A percentile compares a stretch with the other conserved stretches of the same genome.
phyloP scores from a whole-genome alignment of 2,797 vertebrate genomes.

The Chanos chanos region DNA sequence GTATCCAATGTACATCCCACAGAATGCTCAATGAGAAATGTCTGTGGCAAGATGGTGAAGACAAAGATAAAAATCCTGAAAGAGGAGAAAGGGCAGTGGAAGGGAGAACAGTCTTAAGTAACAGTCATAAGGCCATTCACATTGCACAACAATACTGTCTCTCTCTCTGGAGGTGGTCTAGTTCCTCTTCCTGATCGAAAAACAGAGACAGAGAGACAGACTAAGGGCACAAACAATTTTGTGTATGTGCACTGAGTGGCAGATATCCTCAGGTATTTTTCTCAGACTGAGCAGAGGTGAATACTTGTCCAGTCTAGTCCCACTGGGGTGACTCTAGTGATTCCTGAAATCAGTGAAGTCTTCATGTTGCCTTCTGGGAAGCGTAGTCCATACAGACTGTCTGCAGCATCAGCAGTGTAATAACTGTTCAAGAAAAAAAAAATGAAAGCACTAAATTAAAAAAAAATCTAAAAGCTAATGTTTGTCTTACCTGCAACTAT shows the following conservation, averaged over 20 bases:
- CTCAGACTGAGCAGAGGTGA: constrained; percentile 44
- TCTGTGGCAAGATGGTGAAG: constrained; percentile 48
- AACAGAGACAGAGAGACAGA: constrained; percentile 16
- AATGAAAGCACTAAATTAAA: constrained; percentile 49
- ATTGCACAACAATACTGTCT: constrained; percentile 46
- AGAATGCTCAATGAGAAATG: constrained; percentile 44
- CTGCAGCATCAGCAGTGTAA: constrained; percentile 47
- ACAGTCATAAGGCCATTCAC: constrained; percentile 68
- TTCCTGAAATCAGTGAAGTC: constrained; percentile 44
- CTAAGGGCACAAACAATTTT: constrained; percentile 9
- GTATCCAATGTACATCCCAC: constrained; percentile 61
- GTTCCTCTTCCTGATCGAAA: constrained; percentile 10
- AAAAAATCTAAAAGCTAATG: not conserved
- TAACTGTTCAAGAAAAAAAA: constrained; percentile 60
- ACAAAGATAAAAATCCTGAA: constrained; percentile 58
- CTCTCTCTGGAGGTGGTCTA: constrained; percentile 3
- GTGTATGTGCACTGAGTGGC: constrained; percentile 9
- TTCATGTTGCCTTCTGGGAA: constrained; percentile 67
- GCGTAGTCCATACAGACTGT: constrained; percentile 49
- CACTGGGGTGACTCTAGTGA: constrained; percentile 51
- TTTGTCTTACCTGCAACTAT: too few relatives aligned
- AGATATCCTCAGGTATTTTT: constrained; percentile 6
- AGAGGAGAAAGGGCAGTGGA: constrained; percentile 47
- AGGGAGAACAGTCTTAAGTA: constrained; percentile 71
- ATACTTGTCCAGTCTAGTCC: constrained; percentile 51